phyloP scores from a whole-genome alignment of 2,888 invertebrate species.

The Lamellibrachia columna region DNA sequence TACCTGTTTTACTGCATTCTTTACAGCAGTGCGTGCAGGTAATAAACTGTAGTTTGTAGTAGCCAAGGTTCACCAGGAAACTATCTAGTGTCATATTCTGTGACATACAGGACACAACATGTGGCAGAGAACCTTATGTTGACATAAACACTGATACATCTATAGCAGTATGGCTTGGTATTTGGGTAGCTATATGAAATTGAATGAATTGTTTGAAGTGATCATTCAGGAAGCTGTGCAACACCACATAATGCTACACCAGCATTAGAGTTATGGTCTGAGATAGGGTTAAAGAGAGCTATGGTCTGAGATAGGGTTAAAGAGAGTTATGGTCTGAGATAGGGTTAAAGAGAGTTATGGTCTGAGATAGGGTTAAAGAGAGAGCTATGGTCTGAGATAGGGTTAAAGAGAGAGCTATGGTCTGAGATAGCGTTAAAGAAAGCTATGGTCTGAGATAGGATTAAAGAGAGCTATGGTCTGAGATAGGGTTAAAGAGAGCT shows the following conservation, averaged over 20 bases:
- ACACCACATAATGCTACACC: background rate
- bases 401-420: background rate
- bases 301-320: too few relatives aligned
- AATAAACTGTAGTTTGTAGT: background rate
- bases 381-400: too few relatives aligned
- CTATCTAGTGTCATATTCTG: background rate
- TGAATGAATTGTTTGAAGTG: background rate
- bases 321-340: too few relatives aligned
- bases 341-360: too few relatives aligned
- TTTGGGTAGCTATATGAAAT: too few relatives aligned
- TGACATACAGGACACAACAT: background rate
- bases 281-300: background rate
- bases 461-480: background rate
- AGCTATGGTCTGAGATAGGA: background rate
- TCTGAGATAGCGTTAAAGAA: background rate
- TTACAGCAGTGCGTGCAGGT: background rate
- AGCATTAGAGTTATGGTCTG: background rate
- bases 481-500: background rate
- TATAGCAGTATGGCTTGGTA: background rate
- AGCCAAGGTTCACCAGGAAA: background rate
- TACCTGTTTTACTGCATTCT: background rate
- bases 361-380: too few relatives aligned
- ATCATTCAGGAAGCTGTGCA: background rate
- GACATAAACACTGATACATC: background rate
- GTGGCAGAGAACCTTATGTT: too few relatives aligned